A percentile compares a stretch with the other conserved stretches of the same genome.
Evolutionary conservation across 1,140 invertebrate genomes (phyloP).

Genomic region (Drosophila sechellia): DNA sequence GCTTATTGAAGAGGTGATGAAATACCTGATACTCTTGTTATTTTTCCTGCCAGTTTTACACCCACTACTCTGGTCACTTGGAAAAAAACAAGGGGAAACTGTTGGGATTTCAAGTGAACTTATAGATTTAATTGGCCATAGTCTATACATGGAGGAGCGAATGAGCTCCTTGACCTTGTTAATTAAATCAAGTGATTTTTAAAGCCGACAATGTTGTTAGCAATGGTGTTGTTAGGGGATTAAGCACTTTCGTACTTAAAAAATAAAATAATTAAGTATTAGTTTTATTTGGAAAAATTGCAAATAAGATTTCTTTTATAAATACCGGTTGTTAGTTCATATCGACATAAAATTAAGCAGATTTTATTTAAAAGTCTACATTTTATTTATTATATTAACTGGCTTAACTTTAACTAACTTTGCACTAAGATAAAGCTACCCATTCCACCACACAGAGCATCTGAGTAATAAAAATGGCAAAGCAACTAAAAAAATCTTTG

Average conservation of each 20-base stretch:
- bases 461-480: constrained; percentile 9
- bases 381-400: no score
- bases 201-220: neutral
- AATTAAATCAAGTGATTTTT: constrained; percentile 1
- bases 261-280: no score
- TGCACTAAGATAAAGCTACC: neutral
- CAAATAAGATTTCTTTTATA: no score
- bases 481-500: constrained; percentile 28
- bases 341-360: neutral
- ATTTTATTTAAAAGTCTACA: neutral
- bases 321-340: neutral
- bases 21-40: constrained; percentile 49
- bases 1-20: constrained; percentile 40
- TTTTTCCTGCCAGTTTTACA: constrained; percentile 11
- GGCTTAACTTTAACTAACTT: neutral
- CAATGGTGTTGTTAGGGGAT: neutral
- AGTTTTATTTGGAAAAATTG: neutral
- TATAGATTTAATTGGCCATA: constrained; percentile 16
- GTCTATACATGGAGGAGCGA: neutral
- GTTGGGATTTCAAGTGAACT: constrained; percentile 29
- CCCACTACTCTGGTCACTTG: constrained; percentile 10
- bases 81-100: constrained; percentile 16
- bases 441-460: constrained; percentile 3
- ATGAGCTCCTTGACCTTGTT: constrained; percentile 1
- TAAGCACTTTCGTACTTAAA: no score